Percentiles rank a stretch among this genome's conserved stretches.
Conservation (phyloP, 2,113 vertebrate species). For the Hirundichthys speculiger region DNA sequence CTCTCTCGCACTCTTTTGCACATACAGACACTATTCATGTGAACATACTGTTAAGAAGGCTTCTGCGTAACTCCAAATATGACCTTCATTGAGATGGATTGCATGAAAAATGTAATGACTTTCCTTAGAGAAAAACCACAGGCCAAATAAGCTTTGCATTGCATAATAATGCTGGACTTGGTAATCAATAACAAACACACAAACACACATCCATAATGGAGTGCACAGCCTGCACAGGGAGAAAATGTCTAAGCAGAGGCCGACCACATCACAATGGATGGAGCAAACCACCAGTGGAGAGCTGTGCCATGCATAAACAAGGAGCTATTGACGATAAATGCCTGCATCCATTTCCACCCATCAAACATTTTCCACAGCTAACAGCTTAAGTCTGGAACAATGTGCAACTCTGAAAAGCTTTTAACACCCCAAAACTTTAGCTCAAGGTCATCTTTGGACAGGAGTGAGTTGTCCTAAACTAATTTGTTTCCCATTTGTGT, state of each 20-base stretch:
- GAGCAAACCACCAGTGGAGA: conserved; percentile 65
- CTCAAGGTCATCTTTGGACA: conserved; percentile 41
- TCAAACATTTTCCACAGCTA: conserved; percentile 66
- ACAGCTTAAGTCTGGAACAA: conserved; percentile 57
- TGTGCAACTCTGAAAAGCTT: conserved; percentile 45
- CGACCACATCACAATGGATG: conserved; percentile 70
- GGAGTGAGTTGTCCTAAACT: conserved; percentile 26
- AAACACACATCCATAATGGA: conserved; percentile 75
- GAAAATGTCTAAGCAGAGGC: conserved; percentile 75
- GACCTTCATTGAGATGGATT: conserved; percentile 79
- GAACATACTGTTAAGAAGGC: conserved; percentile 60
- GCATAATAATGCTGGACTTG: conserved; percentile 75
- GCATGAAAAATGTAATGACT: conserved; percentile 79
- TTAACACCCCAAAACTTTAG: conserved; percentile 38
- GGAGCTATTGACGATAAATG: conserved; percentile 67
- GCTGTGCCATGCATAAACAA: conserved; percentile 69
- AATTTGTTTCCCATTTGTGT: conserved; percentile 41
- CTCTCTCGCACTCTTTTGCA: not conserved
- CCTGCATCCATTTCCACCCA: conserved; percentile 65
- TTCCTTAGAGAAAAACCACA: conserved; percentile 78
- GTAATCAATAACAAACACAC: conserved; percentile 80
- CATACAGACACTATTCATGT: conserved; percentile 44
- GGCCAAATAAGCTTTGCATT: conserved; percentile 79
- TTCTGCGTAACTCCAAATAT: conserved; percentile 70
- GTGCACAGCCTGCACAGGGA: conserved; percentile 71